A percentile compares a stretch with the other conserved stretches of the same genome.
Evolutionary conservation across 35 echinoderm and acorn worm species (phyloP).

Genomic region (Amphiura filiformis): DNA sequence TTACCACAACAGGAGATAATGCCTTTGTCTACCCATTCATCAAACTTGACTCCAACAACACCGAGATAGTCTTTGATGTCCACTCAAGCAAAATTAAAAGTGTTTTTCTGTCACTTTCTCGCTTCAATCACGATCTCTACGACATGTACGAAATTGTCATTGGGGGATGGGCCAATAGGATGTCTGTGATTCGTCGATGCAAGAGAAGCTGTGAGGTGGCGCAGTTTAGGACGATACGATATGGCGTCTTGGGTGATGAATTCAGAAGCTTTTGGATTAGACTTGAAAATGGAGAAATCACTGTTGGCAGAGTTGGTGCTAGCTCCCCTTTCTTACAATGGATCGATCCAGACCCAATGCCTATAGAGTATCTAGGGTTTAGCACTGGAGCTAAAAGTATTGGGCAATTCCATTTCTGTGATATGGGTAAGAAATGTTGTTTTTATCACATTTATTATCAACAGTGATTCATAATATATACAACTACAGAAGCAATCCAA

Average conservation of each 20-base stretch:
- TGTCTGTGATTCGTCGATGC: neutral
- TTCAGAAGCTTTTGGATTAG: conserved; percentile 29
- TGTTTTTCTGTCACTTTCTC: neutral
- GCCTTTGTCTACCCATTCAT: neutral
- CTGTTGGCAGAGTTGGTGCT: conserved; percentile 20
- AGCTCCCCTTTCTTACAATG: neutral
- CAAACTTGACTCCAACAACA: neutral
- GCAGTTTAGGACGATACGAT: neutral
- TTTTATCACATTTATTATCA: no score
- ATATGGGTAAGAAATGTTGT: neutral
- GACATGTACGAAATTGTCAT: neutral
- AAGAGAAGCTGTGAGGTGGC: neutral
- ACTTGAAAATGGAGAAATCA: conserved; percentile 1
- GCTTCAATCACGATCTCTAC: neutral
- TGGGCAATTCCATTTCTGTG: neutral
- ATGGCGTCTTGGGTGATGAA: neutral
- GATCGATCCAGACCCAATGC: neutral
- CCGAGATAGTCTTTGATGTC: neutral
- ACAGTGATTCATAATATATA: no score
- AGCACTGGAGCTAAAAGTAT: neutral
- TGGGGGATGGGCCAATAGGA: neutral
- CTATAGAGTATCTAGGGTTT: neutral
- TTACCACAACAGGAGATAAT: neutral
- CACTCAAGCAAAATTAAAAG: neutral
- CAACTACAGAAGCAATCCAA: no score